Percentiles rank a stretch among this genome's conserved stretches.
Evolutionary conservation across 2,113 vertebrate genomes (phyloP).

Genomic region (Lathamus discolor): DNA sequence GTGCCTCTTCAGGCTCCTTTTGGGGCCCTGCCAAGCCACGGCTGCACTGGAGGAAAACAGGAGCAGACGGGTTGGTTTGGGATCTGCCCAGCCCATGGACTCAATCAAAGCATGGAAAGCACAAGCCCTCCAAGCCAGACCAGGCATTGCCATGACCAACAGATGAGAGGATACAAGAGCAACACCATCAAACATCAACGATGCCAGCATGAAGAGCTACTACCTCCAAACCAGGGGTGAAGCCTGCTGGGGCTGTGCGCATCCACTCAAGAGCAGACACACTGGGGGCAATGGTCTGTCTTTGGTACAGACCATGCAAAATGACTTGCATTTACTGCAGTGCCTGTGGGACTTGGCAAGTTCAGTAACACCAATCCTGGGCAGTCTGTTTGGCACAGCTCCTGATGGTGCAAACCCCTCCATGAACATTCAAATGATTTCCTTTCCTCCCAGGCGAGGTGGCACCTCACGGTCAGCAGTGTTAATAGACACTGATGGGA

Average conservation of each 20-base stretch:
- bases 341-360: background rate
- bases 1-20: background rate
- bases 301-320: background rate
- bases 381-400: background rate
- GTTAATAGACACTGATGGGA: fast-evolving
- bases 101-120: background rate
- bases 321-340: fast-evolving
- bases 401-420: background rate
- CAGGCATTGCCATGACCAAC: background rate
- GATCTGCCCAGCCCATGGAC: background rate
- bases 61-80: background rate
- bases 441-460: fast-evolving
- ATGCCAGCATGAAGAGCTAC: background rate
- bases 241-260: background rate
- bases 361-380: background rate
- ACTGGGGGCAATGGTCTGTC: background rate
- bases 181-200: fast-evolving
- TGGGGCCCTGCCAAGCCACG: background rate
- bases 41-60: background rate
- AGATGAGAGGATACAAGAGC: fast-evolving
- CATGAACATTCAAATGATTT: background rate
- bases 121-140: background rate
- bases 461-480: background rate
- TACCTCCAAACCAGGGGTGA: background rate
- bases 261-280: fast-evolving